Percentiles rank a stretch among this genome's conserved stretches.
These are phyloP conservation scores for Sturmia bella DNA, from an alignment of 2,888 invertebrate genomes.

Conservation along the genomic window DNA sequence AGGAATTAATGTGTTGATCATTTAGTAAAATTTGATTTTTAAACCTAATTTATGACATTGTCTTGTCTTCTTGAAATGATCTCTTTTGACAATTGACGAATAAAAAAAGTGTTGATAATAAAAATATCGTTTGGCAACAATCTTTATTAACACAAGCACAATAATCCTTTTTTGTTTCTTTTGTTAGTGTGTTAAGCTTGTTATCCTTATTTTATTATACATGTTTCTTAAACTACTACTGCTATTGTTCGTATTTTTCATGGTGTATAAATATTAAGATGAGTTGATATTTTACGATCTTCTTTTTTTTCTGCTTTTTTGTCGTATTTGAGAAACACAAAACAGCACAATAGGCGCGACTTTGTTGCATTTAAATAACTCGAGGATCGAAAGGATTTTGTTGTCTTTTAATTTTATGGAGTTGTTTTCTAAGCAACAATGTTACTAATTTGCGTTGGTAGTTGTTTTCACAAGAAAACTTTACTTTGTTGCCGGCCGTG, in stretches of 20 bases:
- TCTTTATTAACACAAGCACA: constrained; percentile 38
- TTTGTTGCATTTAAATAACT: constrained; percentile 58
- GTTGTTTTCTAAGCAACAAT: constrained; percentile 58
- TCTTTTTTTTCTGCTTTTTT: too few relatives aligned
- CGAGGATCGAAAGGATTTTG: constrained; percentile 52
- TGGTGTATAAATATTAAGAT: constrained; percentile 59
- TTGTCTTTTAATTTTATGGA: constrained; percentile 55
- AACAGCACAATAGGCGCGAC: constrained; percentile 64
- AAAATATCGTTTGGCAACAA: constrained; percentile 61
- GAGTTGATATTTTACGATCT: constrained; percentile 56
- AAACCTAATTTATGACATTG: constrained; percentile 66
- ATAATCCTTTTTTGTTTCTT: constrained; percentile 56
- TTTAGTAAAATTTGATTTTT: constrained; percentile 65
- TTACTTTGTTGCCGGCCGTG: constrained; percentile 29
- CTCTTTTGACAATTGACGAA: constrained; percentile 67
- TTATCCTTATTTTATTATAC: constrained; percentile 63
- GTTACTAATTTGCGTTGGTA: constrained; percentile 68
- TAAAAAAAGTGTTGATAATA: constrained; percentile 53
- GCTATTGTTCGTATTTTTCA: constrained; percentile 57
- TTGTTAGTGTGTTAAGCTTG: constrained; percentile 40
- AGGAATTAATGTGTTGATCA: constrained; percentile 62
- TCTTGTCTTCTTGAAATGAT: constrained; percentile 44
- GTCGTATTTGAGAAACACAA: constrained; percentile 4
- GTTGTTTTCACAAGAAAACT: background rate
- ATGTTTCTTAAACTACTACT: constrained; percentile 15